A percentile compares a stretch with the other conserved stretches of the same genome.
Conservation (phyloP, 2,888 invertebrate species). For the Zygothrica quintamaculata region DNA sequence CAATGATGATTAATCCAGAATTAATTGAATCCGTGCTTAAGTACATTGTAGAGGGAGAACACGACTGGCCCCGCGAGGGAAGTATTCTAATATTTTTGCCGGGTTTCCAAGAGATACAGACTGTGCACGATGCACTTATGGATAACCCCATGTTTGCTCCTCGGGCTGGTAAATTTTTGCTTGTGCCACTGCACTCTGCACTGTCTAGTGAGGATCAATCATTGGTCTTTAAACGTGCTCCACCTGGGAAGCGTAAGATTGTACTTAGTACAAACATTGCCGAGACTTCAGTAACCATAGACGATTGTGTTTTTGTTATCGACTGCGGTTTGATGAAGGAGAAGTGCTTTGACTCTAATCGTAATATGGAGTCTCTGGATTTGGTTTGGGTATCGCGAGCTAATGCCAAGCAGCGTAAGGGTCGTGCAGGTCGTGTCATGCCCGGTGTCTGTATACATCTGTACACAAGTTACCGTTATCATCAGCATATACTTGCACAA, state of each 20-base stretch:
- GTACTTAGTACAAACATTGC: constrained; percentile 96
- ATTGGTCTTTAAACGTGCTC: constrained; percentile 89
- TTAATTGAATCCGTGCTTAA: constrained; percentile 89
- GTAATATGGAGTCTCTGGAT: constrained; percentile 94
- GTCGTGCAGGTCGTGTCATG: constrained; percentile 95
- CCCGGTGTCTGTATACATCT: constrained; percentile 93
- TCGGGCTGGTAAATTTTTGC: constrained; percentile 87
- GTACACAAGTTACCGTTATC: constrained; percentile 90
- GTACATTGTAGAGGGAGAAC: constrained; percentile 89
- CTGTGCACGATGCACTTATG: constrained; percentile 88
- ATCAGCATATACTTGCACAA: constrained; percentile 88
- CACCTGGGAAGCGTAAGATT: constrained; percentile 91
- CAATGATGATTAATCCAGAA: constrained; percentile 91
- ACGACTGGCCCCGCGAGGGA: constrained; percentile 86
- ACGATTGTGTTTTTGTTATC: constrained; percentile 97
- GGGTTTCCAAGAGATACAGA: constrained; percentile 91
- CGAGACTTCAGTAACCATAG: constrained; percentile 97
- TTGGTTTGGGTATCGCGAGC: constrained; percentile 95
- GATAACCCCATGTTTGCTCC: constrained; percentile 87
- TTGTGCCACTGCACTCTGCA: constrained; percentile 94
- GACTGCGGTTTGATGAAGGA: constrained; percentile 97
- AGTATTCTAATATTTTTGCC: constrained; percentile 93
- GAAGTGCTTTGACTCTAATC: constrained; percentile 88
- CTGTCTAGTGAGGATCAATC: constrained; percentile 93
- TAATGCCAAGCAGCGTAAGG: constrained; percentile 94